Conservation (phyloP, 2,797 vertebrate species). For the Apogon talboti region DNA sequence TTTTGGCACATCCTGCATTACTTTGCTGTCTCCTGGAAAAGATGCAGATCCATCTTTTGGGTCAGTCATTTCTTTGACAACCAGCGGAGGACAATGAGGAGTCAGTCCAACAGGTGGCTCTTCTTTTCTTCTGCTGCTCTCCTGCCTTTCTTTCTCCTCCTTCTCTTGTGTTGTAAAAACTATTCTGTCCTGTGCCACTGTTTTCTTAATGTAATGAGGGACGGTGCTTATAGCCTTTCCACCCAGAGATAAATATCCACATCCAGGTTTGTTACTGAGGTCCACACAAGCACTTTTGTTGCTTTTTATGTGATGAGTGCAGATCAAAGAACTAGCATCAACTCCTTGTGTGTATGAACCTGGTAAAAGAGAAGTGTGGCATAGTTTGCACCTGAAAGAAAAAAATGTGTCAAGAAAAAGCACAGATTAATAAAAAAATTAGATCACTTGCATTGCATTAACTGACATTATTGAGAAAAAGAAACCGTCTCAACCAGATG, state of each 20-base stretch:
- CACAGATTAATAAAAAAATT: background rate
- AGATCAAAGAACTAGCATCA: slow-evolving; percentile 52
- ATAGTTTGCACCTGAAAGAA: slow-evolving; percentile 68
- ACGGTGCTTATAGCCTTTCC: slow-evolving; percentile 46
- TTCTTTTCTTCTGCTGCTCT: slow-evolving; percentile 21
- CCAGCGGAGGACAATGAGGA: background rate
- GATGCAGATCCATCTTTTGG: background rate
- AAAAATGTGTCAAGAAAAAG: slow-evolving; percentile 7
- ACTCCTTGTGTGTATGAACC: slow-evolving; percentile 53
- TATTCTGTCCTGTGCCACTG: slow-evolving; percentile 41
- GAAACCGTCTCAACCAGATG: background rate
- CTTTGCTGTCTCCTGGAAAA: background rate
- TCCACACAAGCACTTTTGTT: background rate
- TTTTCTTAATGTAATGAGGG: slow-evolving; percentile 52
- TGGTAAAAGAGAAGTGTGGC: slow-evolving; percentile 59
- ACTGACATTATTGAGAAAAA: no score
- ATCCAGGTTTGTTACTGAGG: background rate
- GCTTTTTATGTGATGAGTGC: slow-evolving; percentile 48
- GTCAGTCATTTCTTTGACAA: background rate
- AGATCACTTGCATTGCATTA: no score
- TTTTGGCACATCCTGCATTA: background rate
- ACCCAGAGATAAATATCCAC: slow-evolving; percentile 38
- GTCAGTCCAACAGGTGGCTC: background rate
- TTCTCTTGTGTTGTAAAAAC: slow-evolving; percentile 25
- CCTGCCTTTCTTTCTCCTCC: background rate